phyloP scores from a whole-genome alignment of 2,888 invertebrate genomes.

The Laspeyria flexula region DNA sequence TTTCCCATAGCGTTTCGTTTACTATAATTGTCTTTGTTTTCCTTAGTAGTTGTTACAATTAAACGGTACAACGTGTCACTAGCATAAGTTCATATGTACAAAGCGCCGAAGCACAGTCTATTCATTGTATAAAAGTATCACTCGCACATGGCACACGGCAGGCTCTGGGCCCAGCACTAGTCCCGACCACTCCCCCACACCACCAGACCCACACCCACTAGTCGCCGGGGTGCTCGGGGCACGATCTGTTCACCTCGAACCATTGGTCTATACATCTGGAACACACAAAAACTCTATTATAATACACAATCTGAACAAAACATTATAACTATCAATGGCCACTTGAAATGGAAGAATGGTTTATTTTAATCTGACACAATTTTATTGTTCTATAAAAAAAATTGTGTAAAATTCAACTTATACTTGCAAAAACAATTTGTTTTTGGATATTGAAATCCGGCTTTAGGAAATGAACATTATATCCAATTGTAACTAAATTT shows the following conservation, averaged over 20 bases:
- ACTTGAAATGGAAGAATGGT: no score
- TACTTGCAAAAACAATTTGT: no score
- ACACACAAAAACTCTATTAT: slow-evolving; percentile 46
- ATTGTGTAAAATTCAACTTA: no score
- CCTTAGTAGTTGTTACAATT: slow-evolving; percentile 68
- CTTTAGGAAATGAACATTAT: no score
- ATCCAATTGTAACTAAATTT: no score
- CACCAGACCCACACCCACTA: slow-evolving; percentile 86
- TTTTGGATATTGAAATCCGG: no score
- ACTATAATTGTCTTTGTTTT: slow-evolving; percentile 76
- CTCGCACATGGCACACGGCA: slow-evolving; percentile 70
- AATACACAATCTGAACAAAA: no score
- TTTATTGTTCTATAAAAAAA: no score
- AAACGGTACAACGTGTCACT: slow-evolving; percentile 84
- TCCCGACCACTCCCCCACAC: slow-evolving; percentile 52
- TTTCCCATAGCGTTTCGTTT: slow-evolving; percentile 64
- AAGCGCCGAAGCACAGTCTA: slow-evolving; percentile 73
- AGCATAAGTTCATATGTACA: slow-evolving; percentile 80
- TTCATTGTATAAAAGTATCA: slow-evolving; percentile 80
- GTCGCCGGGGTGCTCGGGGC: slow-evolving; percentile 99
- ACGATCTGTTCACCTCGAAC: slow-evolving; percentile 99
- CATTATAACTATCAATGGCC: no score
- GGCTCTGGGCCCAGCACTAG: slow-evolving; percentile 2
- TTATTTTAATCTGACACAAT: no score
- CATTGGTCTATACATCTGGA: slow-evolving; percentile 99